Evolutionary conservation across 2,113 vertebrate genomes (phyloP), one percentile per base, ranked within the genome.

Genomic region (Hemibagrus wyckioides): DNA sequence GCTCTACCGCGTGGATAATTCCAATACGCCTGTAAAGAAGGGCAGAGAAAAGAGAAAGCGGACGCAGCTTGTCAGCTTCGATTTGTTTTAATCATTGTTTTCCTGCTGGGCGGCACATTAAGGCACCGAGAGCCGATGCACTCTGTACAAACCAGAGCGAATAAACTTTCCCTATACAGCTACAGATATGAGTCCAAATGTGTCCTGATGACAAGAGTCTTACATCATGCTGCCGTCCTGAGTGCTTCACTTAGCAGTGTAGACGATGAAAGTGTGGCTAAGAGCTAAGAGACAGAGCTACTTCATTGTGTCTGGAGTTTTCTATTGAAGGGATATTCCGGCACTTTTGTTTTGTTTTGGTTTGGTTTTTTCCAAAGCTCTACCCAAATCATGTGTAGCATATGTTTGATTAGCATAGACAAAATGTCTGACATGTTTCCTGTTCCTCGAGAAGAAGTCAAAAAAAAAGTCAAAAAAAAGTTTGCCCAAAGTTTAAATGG

Each of bases 41-140:
- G 67, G 52, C 50, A 61, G 71, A 67, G 65, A 30, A n/a, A n/a
- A n/a, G n/a, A n/a, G n/a, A n/a, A 30, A 48, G 39, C 19, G 44
- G 56, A 79, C 10, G 59, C 82, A 61, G 59, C 23, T 84, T 90
- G 89, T 88, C 86, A 85, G 59, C 11, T 52, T 39, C 6, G 59
- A 52, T 85, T 83, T 88, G 84, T 76, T 88, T 82, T 83, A 79
- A 85, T 83, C 65, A 52, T 82, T 41, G 67, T 85, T 52, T 54
- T 30, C 33, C 77, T 75, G 57, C 82, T 48, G 85, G 63, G 67
- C 82, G 44, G 82, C 30, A 76, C 82, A 77, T 87, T 81, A 75
- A 73, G 65, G 82, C 84, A 73, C 33, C 30, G 61, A 39, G 19
- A 63, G 59, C 77, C 11, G 76, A 71, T 82, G 41, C 52, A 69